A percentile compares a stretch with the other conserved stretches of the same genome.
Conservation (phyloP, 2,113 vertebrate genomes). For the Aegotheles bennettii region DNA sequence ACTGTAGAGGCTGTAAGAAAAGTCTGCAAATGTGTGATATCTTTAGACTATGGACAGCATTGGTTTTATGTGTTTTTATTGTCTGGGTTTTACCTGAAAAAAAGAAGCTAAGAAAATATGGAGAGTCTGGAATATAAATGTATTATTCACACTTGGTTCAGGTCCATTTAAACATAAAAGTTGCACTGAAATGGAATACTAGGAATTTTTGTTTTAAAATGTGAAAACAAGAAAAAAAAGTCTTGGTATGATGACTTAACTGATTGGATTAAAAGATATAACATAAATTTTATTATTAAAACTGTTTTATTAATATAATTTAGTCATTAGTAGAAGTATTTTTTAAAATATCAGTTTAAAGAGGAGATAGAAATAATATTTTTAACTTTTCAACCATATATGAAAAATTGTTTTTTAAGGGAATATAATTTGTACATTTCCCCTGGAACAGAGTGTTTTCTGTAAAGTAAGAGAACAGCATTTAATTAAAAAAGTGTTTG, state of each 20-base stretch:
- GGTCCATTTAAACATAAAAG: neutral
- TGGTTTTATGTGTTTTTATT: neutral
- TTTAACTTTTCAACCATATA: neutral
- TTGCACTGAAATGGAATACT: neutral
- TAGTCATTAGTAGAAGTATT: neutral
- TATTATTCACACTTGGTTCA: neutral
- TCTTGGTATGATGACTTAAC: neutral
- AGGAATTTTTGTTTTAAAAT: neutral
- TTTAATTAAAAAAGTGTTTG: neutral
- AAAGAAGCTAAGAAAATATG: neutral
- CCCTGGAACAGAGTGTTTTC: neutral
- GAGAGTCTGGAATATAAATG: neutral
- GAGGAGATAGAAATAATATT: neutral
- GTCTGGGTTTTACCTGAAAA: neutral
- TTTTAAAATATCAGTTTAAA: neutral
- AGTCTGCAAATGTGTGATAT: neutral
- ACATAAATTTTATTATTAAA: neutral
- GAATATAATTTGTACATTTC: neutral
- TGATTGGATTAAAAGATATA: neutral
- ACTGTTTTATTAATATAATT: neutral
- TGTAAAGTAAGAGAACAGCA: neutral
- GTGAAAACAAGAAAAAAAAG: neutral
- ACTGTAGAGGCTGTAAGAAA: neutral
- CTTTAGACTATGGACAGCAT: neutral
- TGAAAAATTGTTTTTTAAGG: neutral